phyloP scores from a whole-genome alignment of 2,113 vertebrate species.

The Ceyx melanurus region DNA sequence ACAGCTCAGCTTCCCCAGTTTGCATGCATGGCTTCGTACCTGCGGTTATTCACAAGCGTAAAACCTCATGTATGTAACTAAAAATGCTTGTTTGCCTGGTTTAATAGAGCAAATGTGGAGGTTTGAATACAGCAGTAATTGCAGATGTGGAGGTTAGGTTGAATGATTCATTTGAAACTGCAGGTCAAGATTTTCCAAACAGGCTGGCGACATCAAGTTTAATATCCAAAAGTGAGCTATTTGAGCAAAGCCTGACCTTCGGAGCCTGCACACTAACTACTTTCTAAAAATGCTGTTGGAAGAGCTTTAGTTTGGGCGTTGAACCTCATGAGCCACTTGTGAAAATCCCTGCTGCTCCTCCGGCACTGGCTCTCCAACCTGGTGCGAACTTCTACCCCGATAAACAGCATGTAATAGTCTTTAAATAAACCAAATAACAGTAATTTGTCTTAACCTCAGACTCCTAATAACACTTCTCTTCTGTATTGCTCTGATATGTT shows the following conservation, averaged over 20 bases:
- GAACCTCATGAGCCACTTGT: background rate
- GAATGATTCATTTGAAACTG: background rate
- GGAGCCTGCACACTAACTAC: background rate
- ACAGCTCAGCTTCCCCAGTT: background rate
- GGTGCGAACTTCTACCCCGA: background rate
- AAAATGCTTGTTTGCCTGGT: background rate
- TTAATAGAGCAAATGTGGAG: background rate
- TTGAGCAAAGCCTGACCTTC: background rate
- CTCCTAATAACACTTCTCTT: background rate
- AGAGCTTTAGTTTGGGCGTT: background rate
- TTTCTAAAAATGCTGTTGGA: background rate
- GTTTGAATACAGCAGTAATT: background rate
- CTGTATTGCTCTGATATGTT: background rate
- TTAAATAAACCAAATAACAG: slow-evolving; percentile 21
- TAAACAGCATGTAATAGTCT: background rate
- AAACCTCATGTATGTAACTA: background rate
- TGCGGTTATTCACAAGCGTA: fast-evolving
- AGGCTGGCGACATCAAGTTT: background rate
- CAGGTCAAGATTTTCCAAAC: background rate
- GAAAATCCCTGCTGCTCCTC: background rate
- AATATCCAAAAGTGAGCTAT: background rate
- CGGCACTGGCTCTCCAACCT: background rate
- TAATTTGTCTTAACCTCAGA: slow-evolving; percentile 18
- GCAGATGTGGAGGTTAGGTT: background rate
- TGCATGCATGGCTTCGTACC: background rate